Percentiles rank a stretch among this genome's conserved stretches.
Conservation (phyloP, 2,113 vertebrate species). For the Neoarius graeffei region DNA sequence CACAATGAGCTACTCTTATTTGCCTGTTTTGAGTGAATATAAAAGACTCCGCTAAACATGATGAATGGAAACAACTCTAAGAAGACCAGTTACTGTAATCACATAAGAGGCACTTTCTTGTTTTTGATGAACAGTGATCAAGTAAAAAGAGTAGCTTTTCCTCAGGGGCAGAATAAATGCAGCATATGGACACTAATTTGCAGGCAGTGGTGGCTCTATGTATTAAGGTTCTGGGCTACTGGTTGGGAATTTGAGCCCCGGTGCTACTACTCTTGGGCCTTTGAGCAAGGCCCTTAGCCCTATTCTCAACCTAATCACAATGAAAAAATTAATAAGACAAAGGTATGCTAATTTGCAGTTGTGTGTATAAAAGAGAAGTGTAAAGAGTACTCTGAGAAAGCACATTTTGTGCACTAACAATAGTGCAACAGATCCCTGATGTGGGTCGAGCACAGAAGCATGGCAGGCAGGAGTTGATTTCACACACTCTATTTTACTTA, state of each 20-base stretch:
- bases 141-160: constrained; percentile 43
- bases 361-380: constrained; percentile 1
- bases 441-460: too few species aligned
- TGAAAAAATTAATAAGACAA: too few species aligned
- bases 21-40: not conserved
- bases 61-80: constrained; percentile 32
- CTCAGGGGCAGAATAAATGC: constrained; percentile 28
- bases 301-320: too few species aligned
- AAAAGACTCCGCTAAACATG: constrained; percentile 38
- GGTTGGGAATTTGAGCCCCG: too few species aligned
- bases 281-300: too few species aligned
- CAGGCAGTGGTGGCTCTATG: too few species aligned
- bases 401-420: constrained; percentile 12
- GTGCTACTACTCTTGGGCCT: too few species aligned
- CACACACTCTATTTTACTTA: too few species aligned
- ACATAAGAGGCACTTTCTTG: constrained; percentile 32
- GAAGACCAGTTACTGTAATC: constrained; percentile 51
- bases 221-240: too few species aligned
- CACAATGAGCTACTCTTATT: constrained; percentile 16
- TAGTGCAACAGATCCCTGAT: too few species aligned
- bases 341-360: constrained; percentile 16
- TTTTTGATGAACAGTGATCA: constrained; percentile 49
- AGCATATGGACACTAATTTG: not conserved
- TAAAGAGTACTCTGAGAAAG: not conserved
- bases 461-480: too few species aligned